phyloP scores from a whole-genome alignment of 1,140 invertebrate species.

The Penaeus japonicus region DNA sequence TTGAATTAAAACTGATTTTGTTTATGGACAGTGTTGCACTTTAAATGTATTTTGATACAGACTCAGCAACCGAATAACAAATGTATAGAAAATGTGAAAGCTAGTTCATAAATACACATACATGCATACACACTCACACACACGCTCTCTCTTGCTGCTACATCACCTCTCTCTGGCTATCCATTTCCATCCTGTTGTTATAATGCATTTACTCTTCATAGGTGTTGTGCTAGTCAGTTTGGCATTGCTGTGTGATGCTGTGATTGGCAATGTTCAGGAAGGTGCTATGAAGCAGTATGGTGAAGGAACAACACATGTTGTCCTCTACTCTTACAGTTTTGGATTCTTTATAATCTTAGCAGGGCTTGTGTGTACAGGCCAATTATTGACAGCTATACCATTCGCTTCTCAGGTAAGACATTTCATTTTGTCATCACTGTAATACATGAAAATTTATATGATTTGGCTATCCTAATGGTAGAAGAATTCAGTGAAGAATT shows the following conservation, averaged over 20 bases:
- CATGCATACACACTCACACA: too few relatives aligned
- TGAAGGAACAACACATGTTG: conserved; percentile 89
- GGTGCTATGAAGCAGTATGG: conserved; percentile 86
- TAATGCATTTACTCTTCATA: conserved; percentile 61
- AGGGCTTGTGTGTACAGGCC: conserved; percentile 77
- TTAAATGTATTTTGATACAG: too few relatives aligned
- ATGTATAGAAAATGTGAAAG: too few relatives aligned
- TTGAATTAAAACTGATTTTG: too few relatives aligned
- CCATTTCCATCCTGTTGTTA: too few relatives aligned
- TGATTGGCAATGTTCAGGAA: conserved; percentile 96
- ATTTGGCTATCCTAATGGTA: too few relatives aligned
- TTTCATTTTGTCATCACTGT: not conserved
- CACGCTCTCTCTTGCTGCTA: too few relatives aligned
- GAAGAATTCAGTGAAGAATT: not conserved
- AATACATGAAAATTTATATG: too few relatives aligned
- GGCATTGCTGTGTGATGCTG: conserved; percentile 90
- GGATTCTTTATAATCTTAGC: conserved; percentile 85
- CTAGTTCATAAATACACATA: too few relatives aligned
- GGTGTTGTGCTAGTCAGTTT: conserved; percentile 85
- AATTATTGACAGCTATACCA: conserved; percentile 76
- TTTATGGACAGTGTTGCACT: too few relatives aligned
- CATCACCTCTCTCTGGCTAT: too few relatives aligned
- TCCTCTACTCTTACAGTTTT: conserved; percentile 91
- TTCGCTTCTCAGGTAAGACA: conserved; percentile 80
- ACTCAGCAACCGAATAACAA: too few relatives aligned